Evolutionary conservation across 2,113 vertebrate species (phyloP).

Genomic region (Cariama cristata): DNA sequence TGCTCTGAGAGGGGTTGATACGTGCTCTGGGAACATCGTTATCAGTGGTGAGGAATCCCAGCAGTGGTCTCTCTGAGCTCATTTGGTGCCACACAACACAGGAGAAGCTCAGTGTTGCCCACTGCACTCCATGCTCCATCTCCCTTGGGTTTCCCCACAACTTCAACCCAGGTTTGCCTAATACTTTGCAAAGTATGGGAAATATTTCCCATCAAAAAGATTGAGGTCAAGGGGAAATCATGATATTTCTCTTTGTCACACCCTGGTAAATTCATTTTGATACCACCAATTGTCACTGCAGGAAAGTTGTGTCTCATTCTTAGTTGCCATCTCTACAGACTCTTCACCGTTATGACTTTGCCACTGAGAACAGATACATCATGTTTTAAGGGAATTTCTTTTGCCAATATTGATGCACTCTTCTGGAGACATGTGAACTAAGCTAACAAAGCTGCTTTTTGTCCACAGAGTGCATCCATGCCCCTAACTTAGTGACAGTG

Average conservation of each 20-base stretch:
- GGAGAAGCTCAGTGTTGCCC: not conserved
- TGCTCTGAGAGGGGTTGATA: not conserved
- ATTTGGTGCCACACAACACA: not conserved
- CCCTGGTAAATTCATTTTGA: not conserved
- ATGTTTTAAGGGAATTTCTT: not conserved
- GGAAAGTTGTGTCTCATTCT: not conserved
- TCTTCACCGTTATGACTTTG: not conserved
- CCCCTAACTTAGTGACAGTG: fast-evolving
- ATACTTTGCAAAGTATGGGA: not conserved
- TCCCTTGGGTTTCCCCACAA: not conserved
- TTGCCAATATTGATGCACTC: not conserved
- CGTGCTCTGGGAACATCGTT: not conserved
- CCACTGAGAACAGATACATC: not conserved
- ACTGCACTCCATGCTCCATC: fast-evolving
- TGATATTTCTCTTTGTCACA: not conserved
- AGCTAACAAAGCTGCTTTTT: not conserved
- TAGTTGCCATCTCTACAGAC: not conserved
- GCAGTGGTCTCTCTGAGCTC: not conserved
- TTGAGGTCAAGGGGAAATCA: not conserved
- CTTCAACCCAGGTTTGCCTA: not conserved
- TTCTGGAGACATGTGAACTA: not conserved
- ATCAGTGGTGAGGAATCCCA: not conserved
- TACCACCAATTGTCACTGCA: not conserved
- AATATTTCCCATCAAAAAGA: not conserved
- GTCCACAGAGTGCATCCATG: not conserved